Percentiles rank a stretch among this genome's conserved stretches.
Conservation (phyloP, 2,113 vertebrate genomes). For the Lepisosteus oculatus region DNA sequence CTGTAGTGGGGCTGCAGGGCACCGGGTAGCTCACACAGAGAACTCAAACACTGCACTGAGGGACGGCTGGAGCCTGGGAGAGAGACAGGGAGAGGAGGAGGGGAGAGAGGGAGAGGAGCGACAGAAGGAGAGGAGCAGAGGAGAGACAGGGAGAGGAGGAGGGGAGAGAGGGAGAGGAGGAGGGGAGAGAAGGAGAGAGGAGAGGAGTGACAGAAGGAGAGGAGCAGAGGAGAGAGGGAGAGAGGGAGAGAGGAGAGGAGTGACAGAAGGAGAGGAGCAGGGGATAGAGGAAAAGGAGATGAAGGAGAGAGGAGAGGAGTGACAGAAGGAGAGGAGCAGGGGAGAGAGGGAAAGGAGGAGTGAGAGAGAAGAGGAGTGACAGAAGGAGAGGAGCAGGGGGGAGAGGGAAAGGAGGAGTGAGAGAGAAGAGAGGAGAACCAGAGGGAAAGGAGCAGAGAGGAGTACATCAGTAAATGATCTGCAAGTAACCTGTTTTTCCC, state of each 20-base stretch:
- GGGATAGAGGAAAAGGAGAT: not conserved
- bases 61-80: slow-evolving; percentile 49
- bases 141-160: slow-evolving; percentile 1
- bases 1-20: slow-evolving; percentile 87
- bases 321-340: not conserved
- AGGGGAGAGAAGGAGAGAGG: not conserved
- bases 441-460: not conserved
- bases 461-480: too few species aligned
- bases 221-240: not conserved
- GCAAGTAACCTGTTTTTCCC: too few species aligned
- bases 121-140: too few species aligned
- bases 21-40: slow-evolving; percentile 80
- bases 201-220: slow-evolving; percentile 27
- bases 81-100: not conserved
- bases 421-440: not conserved
- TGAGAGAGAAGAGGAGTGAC: slow-evolving; percentile 19
- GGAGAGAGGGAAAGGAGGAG: slow-evolving; percentile 25
- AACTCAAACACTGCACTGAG: slow-evolving; percentile 78
- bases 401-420: not conserved
- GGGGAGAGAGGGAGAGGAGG: not conserved
- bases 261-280: not conserved
- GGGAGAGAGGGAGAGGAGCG: not conserved
- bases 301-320: not conserved
- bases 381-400: not conserved
- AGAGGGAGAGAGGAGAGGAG: slow-evolving; percentile 14